A percentile compares a stretch with the other conserved stretches of the same genome.
Conservation (phyloP, 2,113 vertebrate genomes). For the Psittacara wagleri region DNA sequence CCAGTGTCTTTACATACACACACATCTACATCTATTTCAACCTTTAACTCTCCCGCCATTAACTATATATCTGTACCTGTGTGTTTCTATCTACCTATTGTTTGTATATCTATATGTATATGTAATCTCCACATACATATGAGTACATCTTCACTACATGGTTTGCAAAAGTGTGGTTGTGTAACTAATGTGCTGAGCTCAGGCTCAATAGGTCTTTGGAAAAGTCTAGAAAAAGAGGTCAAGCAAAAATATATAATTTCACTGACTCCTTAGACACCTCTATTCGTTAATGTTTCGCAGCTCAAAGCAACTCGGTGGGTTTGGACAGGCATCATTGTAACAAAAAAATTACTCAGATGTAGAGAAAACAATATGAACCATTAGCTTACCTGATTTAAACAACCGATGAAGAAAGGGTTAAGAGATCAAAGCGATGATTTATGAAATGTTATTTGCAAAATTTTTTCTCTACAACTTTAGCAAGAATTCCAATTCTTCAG, state of each 20-base stretch:
- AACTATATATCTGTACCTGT: not conserved
- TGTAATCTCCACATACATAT: not conserved
- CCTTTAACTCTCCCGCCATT: not conserved
- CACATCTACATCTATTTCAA: not conserved
- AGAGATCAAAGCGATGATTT: not conserved
- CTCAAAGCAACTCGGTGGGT: not conserved
- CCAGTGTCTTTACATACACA: not conserved
- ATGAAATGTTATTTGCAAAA: not conserved
- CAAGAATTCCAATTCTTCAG: conserved; percentile 15
- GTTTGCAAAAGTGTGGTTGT: not conserved
- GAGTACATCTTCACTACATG: not conserved
- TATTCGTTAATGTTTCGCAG: not conserved
- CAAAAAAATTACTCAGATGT: not conserved
- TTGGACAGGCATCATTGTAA: not conserved
- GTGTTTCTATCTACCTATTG: not conserved
- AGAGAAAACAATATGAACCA: not conserved
- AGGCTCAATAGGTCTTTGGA: not conserved
- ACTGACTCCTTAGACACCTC: not conserved
- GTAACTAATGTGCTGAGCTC: not conserved
- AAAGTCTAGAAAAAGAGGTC: not conserved
- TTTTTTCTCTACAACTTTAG: not conserved
- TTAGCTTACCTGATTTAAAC: not conserved
- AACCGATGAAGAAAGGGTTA: not conserved
- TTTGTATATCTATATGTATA: not conserved
- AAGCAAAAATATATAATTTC: not conserved